Base-by-base conservation (phyloP, 2,888 invertebrate species). In the Julus scandinavius region DNA sequence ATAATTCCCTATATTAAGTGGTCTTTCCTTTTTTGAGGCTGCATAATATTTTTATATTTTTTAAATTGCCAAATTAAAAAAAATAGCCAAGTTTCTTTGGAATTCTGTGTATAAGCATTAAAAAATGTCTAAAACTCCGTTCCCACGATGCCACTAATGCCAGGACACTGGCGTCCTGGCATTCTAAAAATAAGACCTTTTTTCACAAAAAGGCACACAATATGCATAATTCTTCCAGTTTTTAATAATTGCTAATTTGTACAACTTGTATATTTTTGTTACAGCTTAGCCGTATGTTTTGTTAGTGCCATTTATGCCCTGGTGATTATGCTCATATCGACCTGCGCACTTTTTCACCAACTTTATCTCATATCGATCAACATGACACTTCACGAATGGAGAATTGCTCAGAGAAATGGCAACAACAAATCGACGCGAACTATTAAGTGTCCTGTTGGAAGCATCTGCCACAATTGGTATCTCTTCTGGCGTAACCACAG, bases 301-400 rank as follows among this genome's bases (percentile, higher is more conserved):
- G 86, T 86, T 45, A 86, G 86, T 86, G 49, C 86, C 15, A 49
- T 86, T 13, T 86, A 86, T 49, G 86, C 86, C 29, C n/a, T 86
- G 29, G 45, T 49, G 15, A 86, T 86, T 1, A 50, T 86, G 45
- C 11, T 50, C 29, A n/a, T 49, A 13, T 40, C 86, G 29, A 4
- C 49, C 15, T 40, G 40, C 49, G n/a, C 29, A 17, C 50, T 86
- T 11, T 38, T 86, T 20, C 50, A 86, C n/a, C 86, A 86, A 38
- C 4, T 49, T 86, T 49, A 50, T 86, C 86, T 86, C 86, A 86
- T 86, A 13, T 86, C 86, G 13, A 86, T 17, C n/a, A 86, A 86
- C 49, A 86, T 20, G 49, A 86, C 86, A 20, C 13, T 41, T 1
- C 50, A 45, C 29, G 86, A 86, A n/a, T 49, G 86, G 86, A 17